Conservation (phyloP, 2,113 vertebrate genomes). For the Phylloscopus trochilus region DNA sequence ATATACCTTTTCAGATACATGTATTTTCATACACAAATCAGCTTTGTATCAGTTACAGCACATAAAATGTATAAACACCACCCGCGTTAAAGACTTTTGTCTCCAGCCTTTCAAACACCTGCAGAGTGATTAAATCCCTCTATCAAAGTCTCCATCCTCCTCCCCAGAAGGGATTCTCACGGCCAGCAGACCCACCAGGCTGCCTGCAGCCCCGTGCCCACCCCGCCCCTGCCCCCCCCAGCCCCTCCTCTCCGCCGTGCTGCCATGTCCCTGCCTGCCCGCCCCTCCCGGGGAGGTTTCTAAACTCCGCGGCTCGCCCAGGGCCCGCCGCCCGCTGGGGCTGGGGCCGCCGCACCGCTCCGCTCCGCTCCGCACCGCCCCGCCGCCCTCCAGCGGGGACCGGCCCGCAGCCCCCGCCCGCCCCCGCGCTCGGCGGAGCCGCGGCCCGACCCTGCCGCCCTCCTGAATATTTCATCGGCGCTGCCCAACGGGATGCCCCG, state of each 20-base stretch:
- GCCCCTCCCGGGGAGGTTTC: slow-evolving; percentile 19
- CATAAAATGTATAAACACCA: neutral
- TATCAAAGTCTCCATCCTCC: neutral
- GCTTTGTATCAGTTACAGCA: neutral
- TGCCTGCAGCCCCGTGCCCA: neutral
- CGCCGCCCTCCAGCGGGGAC: neutral
- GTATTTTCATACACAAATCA: neutral
- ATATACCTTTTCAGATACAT: too few relatives aligned
- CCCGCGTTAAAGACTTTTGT: neutral
- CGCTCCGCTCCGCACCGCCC: neutral
- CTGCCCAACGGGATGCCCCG: slow-evolving; percentile 44
- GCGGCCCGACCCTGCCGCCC: neutral
- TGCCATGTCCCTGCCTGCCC: neutral
- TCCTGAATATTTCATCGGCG: slow-evolving; percentile 55
- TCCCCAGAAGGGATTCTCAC: neutral
- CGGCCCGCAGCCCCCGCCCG: neutral
- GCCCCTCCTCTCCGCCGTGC: neutral
- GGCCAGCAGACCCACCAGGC: neutral
- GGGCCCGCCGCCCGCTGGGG: neutral
- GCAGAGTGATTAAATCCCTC: neutral
- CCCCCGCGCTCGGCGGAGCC: neutral
- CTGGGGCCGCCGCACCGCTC: neutral
- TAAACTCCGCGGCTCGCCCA: neutral
- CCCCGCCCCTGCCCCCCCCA: neutral
- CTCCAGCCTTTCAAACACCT: neutral